Evolutionary conservation across 2,113 vertebrate genomes (phyloP).

Genomic region (Gymnorhina tibicen): DNA sequence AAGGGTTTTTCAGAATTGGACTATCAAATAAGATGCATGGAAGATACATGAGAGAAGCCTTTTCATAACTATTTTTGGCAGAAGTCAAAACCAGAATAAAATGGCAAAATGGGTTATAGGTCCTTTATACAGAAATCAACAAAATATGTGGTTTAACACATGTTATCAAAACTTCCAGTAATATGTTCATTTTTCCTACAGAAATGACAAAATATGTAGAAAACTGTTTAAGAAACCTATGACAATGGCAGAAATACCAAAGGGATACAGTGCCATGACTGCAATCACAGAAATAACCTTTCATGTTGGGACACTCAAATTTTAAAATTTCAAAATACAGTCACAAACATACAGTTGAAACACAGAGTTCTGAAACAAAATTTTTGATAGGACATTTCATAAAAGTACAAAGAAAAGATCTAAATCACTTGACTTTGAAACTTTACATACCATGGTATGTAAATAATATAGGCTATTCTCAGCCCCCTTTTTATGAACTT

Average conservation of each 20-base stretch:
- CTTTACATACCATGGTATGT: not conserved
- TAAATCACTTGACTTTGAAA: not conserved
- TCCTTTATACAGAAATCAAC: not conserved
- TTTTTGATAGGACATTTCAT: not conserved
- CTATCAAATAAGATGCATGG: not conserved
- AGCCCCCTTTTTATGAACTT: not conserved
- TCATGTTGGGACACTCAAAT: not conserved
- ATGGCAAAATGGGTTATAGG: not conserved
- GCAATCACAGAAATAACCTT: not conserved
- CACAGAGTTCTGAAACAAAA: not conserved
- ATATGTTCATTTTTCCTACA: not conserved
- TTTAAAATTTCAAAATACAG: not conserved
- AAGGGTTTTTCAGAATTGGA: not conserved
- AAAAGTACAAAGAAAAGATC: not conserved
- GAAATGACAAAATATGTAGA: not conserved
- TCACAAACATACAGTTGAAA: not conserved
- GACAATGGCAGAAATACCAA: not conserved
- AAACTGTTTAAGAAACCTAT: not conserved
- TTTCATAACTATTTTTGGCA: not conserved
- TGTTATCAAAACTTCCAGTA: not conserved
- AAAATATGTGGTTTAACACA: not conserved
- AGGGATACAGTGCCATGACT: not conserved
- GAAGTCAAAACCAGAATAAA: not conserved
- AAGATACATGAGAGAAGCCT: not conserved
- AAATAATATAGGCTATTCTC: not conserved